Evolutionary conservation across 2,888 invertebrate species (phyloP).

Genomic region (Cantharis nigra): DNA sequence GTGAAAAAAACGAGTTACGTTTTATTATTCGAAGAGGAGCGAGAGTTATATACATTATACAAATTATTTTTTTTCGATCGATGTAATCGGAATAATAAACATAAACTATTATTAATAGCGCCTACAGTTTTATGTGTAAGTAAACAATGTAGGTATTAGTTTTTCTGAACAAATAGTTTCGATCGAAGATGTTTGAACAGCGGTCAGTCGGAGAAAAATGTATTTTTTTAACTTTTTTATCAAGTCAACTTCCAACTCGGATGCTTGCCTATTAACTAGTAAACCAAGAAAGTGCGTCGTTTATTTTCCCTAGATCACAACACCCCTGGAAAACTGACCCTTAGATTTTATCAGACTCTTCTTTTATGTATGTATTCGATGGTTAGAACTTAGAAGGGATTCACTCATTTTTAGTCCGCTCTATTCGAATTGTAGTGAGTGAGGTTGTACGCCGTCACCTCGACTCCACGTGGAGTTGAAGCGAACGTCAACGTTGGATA

Average conservation of each 20-base stretch:
- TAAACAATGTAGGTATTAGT: constrained; percentile 1
- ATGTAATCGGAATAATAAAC: not conserved
- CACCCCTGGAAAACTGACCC: constrained; percentile 51
- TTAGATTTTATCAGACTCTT: constrained; percentile 56
- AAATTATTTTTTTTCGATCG: not conserved
- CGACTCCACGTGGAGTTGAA: constrained; percentile 56
- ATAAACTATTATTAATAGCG: not conserved
- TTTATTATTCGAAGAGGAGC: not conserved
- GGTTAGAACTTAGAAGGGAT: not conserved
- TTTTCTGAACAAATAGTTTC: constrained; percentile 2
- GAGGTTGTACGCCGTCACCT: constrained; percentile 55
- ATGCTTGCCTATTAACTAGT: constrained; percentile 52
- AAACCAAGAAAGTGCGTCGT: constrained; percentile 50
- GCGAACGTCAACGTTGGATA: constrained; percentile 42
- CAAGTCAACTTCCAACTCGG: constrained; percentile 45
- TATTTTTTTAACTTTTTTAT: constrained; percentile 42
- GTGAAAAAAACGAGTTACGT: not conserved
- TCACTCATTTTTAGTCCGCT: constrained; percentile 57
- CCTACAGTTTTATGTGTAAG: not conserved
- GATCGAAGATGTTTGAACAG: constrained; percentile 6
- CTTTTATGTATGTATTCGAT: constrained; percentile 54
- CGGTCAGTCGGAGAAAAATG: constrained; percentile 2
- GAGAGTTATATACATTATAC: not conserved
- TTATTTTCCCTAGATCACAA: constrained; percentile 53
- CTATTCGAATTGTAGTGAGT: constrained; percentile 53